Evolutionary conservation across 2,888 invertebrate species (phyloP).

Genomic region (Hirtodrosophila trivittata): DNA sequence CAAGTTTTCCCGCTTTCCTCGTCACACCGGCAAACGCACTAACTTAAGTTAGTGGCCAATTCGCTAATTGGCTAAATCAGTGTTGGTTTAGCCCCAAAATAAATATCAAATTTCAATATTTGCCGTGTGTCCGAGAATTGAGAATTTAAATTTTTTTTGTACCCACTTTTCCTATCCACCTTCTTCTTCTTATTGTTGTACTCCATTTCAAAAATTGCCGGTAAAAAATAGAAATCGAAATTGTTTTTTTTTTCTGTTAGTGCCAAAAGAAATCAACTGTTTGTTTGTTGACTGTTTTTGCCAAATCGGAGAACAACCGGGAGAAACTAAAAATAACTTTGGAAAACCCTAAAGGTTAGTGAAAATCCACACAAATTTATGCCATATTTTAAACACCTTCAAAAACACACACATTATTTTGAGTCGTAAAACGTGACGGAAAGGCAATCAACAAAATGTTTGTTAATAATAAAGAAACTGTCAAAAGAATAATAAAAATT

Average conservation of each 20-base stretch:
- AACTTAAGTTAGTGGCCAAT: slow-evolving; percentile 31
- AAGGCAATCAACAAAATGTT: too few species aligned
- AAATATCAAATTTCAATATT: slow-evolving; percentile 71
- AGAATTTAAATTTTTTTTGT: slow-evolving; percentile 10
- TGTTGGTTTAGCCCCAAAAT: slow-evolving; percentile 41
- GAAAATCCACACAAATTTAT: not conserved
- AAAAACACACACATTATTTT: too few species aligned
- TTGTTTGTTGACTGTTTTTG: slow-evolving; percentile 32
- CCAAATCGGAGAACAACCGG: too few species aligned
- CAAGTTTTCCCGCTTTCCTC: not conserved
- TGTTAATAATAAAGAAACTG: too few species aligned
- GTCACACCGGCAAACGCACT: not conserved
- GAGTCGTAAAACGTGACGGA: too few species aligned
- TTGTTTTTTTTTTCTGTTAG: slow-evolving; percentile 29
- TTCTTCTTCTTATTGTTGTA: slow-evolving; percentile 4
- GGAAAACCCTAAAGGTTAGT: not conserved
- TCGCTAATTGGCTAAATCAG: slow-evolving; percentile 66
- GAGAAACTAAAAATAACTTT: not conserved
- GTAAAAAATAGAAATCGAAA: slow-evolving; percentile 30
- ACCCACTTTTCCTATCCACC: not conserved
- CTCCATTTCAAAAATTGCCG: slow-evolving; percentile 30
- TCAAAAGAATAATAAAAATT: too few species aligned
- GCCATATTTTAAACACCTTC: too few species aligned
- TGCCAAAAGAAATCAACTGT: slow-evolving; percentile 34
- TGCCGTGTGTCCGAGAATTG: slow-evolving; percentile 38